Base-by-base conservation (phyloP, 2,888 invertebrate species). In the Cryptophagus acutangulus region DNA sequence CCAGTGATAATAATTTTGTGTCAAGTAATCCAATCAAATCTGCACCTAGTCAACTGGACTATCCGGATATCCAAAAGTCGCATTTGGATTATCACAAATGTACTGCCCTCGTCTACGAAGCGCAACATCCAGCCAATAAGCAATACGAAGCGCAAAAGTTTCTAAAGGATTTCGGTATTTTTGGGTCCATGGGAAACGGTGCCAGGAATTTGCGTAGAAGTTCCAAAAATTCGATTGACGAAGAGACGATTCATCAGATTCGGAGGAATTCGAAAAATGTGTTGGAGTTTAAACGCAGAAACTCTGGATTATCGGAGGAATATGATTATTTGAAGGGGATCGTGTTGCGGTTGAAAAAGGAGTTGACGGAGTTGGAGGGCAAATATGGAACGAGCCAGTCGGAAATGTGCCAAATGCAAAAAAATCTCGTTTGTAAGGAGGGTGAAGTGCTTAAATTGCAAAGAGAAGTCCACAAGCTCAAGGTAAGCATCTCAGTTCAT, bases 381-480 rank as follows among this genome's bases (percentile, higher is more conserved):
- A 70, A 66, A 60, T 69, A 73, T 40, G 70, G 71, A 38, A 61
- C 66, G 8, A 62, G 76, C 28, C 75, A 77, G 43, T 69, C 72
- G 1, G 79, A 83, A 58, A 64, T 81, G 40, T 64, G 67, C 15
- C 71, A 74, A 18, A 71, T 78, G 18, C 73, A 72, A 51, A 74
- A 76, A 51, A 68, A 75, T 40, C 66, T 81, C 29, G 70, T 70
- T 37, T 66, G 65, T 26, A 73, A 75, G 42, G 80, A 81, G 45
- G 69, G 71, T 25, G 78, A 80, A 60, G 73, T 83, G 34, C 58
- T 73, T 24, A 74, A 76, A 53, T 66, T 84, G 29, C 77, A 80
- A 59, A 71, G 81, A 38, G 84, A 85, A 67, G 76, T 83, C 36
- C 81, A 84, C 64, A 84, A 84, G 64, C 66, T 83, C 33, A 81